Percentiles rank a stretch among this genome's conserved stretches.
Conservation (phyloP, 2,113 vertebrate species). For the Halichoeres trimaculatus region DNA sequence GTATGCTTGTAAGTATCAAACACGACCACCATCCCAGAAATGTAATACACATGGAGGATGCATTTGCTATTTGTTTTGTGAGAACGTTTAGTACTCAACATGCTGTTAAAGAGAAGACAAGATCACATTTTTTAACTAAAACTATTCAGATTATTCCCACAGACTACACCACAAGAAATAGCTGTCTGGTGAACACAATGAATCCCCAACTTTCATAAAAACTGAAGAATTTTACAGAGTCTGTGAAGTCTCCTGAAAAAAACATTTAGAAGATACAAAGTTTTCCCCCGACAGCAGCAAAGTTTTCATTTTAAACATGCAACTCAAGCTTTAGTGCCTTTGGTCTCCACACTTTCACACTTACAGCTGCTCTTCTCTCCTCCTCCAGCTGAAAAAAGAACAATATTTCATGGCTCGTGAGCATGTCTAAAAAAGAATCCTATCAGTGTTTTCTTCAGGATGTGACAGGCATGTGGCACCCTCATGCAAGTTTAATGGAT, state of each 20-base stretch:
- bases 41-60: constrained; percentile 12
- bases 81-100: constrained; percentile 31
- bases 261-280: neutral
- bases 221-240: neutral
- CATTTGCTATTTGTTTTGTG: constrained; percentile 7
- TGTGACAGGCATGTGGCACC: constrained; percentile 38
- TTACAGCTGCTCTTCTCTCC: constrained; percentile 91
- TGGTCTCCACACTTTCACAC: constrained; percentile 65
- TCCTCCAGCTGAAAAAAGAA: constrained; percentile 92
- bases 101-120: constrained; percentile 52
- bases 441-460: constrained; percentile 25
- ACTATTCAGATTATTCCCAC: constrained; percentile 2
- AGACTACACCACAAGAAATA: constrained; percentile 33
- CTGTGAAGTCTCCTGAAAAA: neutral
- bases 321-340: constrained; percentile 1
- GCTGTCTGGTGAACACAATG: constrained; percentile 10
- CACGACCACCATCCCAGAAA: constrained; percentile 39
- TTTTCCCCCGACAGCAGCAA: constrained; percentile 16
- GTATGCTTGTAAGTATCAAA: constrained; percentile 6
- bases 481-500: constrained; percentile 63
- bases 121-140: neutral
- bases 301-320: constrained; percentile 25
- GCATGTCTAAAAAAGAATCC: constrained; percentile 21
- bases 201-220: neutral
- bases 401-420: constrained; percentile 45